Evolutionary conservation across 1,140 invertebrate species (phyloP), one percentile per base, ranked within the genome.

Genomic region (Proctacanthus coquilletti): DNA sequence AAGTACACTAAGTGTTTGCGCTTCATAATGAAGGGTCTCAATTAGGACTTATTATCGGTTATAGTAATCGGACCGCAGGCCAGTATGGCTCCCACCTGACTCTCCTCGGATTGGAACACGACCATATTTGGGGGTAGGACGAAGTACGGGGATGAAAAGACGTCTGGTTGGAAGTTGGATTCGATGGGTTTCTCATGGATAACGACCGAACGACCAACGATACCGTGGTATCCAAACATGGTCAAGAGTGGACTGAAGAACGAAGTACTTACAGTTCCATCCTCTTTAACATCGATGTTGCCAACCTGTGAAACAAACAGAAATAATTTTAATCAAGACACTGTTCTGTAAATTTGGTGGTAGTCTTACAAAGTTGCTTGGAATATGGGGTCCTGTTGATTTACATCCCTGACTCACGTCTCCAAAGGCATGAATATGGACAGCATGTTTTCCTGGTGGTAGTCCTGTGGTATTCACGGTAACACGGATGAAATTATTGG

Each of bases 341-440:
- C 15, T 29, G 27, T 9, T 8, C 13, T 31, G 5, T 15, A 31
- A 5, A 31, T 5, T 9, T 15, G 31, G 10, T 6, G 21, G 8
- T n/a, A 2, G 31, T 45, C 55, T 52, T 40, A 60, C 56, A 37
- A 60, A 58, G 31, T 58, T 60, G 36, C 52, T 57, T n/a, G 51
- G 52, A 45, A 60, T 67, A 43, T 71, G 69, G 15, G 56, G 49
- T 20, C 64, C 65, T 0, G 64, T 60, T 1, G 65, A 61, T 20
- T 60, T 61, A 42, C 65, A 70, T 44, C 70, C 74, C 42, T 77
- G 68, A 20, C 66, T 68, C n/a, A 70, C 49, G 48, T 83, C 75
- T 0, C 81, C 82, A 46, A 66, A 74, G 40, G 74, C 60, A 52
- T 85, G 81, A 15, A 85, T 68, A 51, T 85, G 83, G 44, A 85